These are phyloP conservation scores for Brachypodius melanocephalos DNA, from an alignment of 2,113 vertebrate species.

Conservation along the genomic window DNA sequence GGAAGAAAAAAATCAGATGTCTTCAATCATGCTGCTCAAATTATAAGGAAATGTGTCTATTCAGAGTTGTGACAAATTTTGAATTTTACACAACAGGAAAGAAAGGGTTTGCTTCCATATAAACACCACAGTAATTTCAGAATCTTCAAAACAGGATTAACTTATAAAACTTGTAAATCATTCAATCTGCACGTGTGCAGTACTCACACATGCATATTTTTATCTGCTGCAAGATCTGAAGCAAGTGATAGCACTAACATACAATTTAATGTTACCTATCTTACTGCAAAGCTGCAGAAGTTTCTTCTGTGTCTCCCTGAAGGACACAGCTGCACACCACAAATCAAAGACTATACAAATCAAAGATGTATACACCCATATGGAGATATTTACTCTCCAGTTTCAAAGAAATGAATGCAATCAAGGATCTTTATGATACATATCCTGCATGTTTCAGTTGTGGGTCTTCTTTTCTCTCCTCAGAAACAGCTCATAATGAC, in stretches of 20 bases:
- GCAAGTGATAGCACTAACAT: not conserved
- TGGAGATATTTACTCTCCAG: not conserved
- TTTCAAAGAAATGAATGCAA: not conserved
- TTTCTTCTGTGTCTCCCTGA: not conserved
- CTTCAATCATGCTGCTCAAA: not conserved
- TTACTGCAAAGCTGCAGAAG: not conserved
- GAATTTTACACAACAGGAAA: not conserved
- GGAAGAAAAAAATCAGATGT: not conserved
- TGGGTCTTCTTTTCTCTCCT: rapidly evolving
- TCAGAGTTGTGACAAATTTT: not conserved
- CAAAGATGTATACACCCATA: not conserved
- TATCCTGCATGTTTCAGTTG: not conserved
- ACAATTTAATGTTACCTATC: not conserved
- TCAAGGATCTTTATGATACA: not conserved
- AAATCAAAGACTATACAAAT: not conserved
- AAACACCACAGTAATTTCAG: not conserved
- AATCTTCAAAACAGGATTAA: not conserved
- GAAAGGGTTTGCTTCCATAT: not conserved
- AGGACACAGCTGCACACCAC: not conserved
- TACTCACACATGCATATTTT: not conserved
- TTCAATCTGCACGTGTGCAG: not conserved
- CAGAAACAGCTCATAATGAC: not conserved
- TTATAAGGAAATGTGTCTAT: not conserved
- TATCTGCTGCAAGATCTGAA: not conserved
- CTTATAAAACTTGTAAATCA: not conserved